Conservation (phyloP, 1,140 invertebrate genomes). For the Heliconius nattereri region DNA sequence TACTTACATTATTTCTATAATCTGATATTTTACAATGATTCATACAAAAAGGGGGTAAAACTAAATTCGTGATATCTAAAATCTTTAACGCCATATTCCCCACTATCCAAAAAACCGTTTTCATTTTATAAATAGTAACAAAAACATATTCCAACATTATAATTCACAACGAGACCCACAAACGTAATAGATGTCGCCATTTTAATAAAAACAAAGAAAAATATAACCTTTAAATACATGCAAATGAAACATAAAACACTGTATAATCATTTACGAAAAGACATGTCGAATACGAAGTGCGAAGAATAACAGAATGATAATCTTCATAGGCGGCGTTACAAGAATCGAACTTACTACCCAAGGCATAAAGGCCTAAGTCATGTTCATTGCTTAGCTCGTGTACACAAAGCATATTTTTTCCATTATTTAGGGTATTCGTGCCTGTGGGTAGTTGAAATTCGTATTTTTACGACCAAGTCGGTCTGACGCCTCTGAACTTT, state of each 20-base stretch:
- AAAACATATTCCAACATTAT: background rate
- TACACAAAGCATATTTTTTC: constrained; percentile 28
- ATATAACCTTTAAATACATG: background rate
- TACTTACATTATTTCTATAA: background rate
- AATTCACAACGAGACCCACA: background rate
- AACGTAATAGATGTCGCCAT: constrained; percentile 10
- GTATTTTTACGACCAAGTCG: constrained; percentile 30
- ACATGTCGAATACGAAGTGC: constrained; percentile 22
- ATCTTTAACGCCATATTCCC: background rate
- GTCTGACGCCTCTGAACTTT: constrained; percentile 27
- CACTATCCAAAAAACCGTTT: background rate
- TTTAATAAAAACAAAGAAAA: constrained; percentile 15
- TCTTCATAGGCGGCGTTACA: background rate
- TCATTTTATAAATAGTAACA: background rate
- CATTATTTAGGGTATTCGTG: constrained; percentile 30
- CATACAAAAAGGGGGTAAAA: background rate
- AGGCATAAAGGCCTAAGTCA: constrained; percentile 4
- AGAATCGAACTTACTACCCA: background rate
- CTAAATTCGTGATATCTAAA: background rate
- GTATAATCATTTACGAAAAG: constrained; percentile 23
- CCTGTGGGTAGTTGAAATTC: constrained; percentile 28
- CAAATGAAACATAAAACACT: constrained; percentile 21
- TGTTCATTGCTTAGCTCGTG: background rate
- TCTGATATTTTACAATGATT: background rate
- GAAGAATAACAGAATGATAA: constrained; percentile 21